phyloP scores from a whole-genome alignment of 2,888 invertebrate genomes.

The Ashinkailepas kermadecensis region DNA sequence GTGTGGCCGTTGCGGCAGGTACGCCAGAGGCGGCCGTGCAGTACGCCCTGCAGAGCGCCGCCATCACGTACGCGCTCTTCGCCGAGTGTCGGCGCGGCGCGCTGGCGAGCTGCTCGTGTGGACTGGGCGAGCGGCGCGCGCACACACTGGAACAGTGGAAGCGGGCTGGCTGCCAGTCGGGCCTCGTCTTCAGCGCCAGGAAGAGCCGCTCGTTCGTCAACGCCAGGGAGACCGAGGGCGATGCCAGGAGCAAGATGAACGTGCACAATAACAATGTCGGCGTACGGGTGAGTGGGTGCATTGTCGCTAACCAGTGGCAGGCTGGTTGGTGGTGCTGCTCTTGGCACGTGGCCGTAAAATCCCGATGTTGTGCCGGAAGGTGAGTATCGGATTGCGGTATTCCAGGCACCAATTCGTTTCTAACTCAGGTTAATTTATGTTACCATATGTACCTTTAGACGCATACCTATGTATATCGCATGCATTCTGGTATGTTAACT shows the following conservation, averaged over 20 bases:
- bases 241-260: slow-evolving; percentile 89
- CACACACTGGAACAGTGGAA: slow-evolving; percentile 47
- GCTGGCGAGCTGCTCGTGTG: background rate
- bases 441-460: background rate
- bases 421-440: background rate
- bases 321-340: background rate
- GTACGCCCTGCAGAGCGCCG: slow-evolving; percentile 87
- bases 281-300: slow-evolving; percentile 62
- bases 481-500: too few relatives aligned
- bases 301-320: background rate
- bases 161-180: slow-evolving; percentile 90
- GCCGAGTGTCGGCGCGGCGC: slow-evolving; percentile 75
- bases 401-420: background rate
- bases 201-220: slow-evolving; percentile 84
- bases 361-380: background rate
- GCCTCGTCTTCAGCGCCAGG: slow-evolving; percentile 70
- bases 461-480: background rate
- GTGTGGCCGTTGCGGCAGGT: too few relatives aligned
- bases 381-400: too few relatives aligned
- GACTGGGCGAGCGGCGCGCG: background rate
- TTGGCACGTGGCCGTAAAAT: background rate
- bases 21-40: slow-evolving; percentile 88
- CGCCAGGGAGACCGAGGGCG: slow-evolving; percentile 77
- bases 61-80: slow-evolving; percentile 82
- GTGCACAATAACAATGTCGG: slow-evolving; percentile 94